Percentiles rank a stretch among this genome's conserved stretches.
phyloP scores from a whole-genome alignment of 2,113 vertebrate genomes.

The Charadrius vociferus region DNA sequence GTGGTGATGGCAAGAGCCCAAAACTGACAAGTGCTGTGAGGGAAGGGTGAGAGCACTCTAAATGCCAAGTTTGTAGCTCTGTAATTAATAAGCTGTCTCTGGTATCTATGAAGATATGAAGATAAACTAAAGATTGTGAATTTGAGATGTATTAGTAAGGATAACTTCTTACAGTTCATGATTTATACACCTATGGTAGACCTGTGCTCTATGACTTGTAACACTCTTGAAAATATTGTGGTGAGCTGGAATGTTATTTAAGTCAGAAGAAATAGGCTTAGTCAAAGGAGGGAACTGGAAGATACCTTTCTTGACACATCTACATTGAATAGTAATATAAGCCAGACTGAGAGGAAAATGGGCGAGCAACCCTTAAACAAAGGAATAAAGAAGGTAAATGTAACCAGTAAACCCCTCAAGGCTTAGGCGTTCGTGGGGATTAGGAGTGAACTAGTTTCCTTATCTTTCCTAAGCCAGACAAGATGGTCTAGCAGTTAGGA shows the following conservation, averaged over 20 bases:
- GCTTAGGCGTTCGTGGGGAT: fast-evolving
- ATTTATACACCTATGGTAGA: background rate
- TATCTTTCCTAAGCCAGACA: background rate
- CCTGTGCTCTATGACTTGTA: background rate
- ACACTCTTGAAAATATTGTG: background rate
- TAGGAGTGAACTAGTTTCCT: background rate
- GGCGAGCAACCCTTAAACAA: background rate
- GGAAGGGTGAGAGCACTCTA: slow-evolving; percentile 62
- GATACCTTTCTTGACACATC: background rate
- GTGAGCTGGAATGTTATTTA: background rate
- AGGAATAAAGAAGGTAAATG: background rate
- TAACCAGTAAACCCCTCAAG: background rate
- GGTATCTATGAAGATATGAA: background rate
- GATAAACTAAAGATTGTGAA: slow-evolving; percentile 17
- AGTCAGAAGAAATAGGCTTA: background rate
- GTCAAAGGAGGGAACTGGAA: background rate
- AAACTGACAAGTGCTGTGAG: slow-evolving; percentile 62
- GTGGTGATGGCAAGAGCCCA: slow-evolving; percentile 59
- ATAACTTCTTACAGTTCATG: background rate
- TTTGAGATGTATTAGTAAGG: background rate
- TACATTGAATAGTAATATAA: background rate
- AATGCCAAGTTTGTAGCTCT: slow-evolving; percentile 54
- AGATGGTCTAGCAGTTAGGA: background rate
- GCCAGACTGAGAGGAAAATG: background rate
- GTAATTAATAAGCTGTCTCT: slow-evolving; percentile 54